Evolutionary conservation across 1,140 invertebrate species (phyloP).

Genomic region (Akabosia matsudoensis): DNA sequence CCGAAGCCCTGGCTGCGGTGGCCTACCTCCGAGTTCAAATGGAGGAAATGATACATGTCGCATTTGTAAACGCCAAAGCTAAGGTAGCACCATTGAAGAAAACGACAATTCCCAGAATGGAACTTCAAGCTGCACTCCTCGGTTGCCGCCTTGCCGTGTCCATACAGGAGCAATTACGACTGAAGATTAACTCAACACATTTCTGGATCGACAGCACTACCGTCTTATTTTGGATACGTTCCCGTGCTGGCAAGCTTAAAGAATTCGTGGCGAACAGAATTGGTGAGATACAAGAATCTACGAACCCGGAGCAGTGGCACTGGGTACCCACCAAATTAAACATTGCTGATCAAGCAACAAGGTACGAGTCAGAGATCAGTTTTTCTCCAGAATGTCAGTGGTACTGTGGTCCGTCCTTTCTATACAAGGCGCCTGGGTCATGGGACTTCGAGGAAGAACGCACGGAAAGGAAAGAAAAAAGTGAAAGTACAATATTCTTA

Average conservation of each 20-base stretch:
- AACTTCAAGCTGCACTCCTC: background rate
- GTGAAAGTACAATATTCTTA: too few species aligned
- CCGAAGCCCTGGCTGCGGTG: background rate
- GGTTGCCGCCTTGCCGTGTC: background rate
- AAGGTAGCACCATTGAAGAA: background rate
- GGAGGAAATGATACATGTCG: background rate
- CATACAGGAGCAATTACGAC: background rate
- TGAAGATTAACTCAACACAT: background rate
- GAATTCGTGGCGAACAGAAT: slow-evolving; percentile 43
- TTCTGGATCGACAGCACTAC: background rate
- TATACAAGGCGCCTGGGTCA: background rate
- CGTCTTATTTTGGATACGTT: slow-evolving; percentile 19
- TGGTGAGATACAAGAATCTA: slow-evolving; percentile 42
- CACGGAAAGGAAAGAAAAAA: background rate
- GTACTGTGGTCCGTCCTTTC: background rate
- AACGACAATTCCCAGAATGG: background rate
- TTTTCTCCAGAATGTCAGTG: background rate
- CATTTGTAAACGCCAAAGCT: background rate
- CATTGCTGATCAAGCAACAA: slow-evolving; percentile 15
- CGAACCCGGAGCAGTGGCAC: slow-evolving; percentile 33
- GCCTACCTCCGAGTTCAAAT: background rate
- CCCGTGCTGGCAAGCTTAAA: slow-evolving; percentile 26
- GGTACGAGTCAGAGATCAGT: background rate
- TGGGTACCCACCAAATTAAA: slow-evolving; percentile 42
- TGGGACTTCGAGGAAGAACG: background rate